Evolutionary conservation across 2,113 vertebrate species (phyloP), one percentile per base, ranked within the genome.

Genomic region (Nansenia antarctica): DNA sequence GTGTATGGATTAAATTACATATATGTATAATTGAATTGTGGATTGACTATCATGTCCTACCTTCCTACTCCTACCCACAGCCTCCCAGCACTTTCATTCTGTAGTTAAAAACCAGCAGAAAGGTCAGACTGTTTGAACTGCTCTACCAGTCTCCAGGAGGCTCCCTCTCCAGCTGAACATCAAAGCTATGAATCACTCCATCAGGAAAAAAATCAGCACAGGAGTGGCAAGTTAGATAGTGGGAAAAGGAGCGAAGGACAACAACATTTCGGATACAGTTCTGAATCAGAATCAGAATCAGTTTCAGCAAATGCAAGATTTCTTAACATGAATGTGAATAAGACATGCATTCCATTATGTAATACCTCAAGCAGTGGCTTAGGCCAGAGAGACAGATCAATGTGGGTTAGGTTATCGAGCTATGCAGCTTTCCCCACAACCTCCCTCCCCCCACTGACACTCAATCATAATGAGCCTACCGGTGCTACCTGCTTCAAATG

Each of bases 121-220:
- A 91, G 88, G 91, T 91, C 90, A 88, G 72, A 27, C 69, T 78
- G 81, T 89, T 90, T 90, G 86, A 90, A 91, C 76, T 78, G 62
- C 72, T 62, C 74, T 79, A 70, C 80, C 67, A 63, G 60, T 1
- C 81, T 63, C 74, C 63, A 74, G 83, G 87, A 83, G 82, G 77
- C 70, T 37, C 81, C 37, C 85, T 82, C 66, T 84, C 65, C 68
- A 15, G 49, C 69, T 70, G 65, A 24, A 90, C 89, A 89, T 90
- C 77, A 90, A 90, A 91, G 85, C 67, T 69, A 20, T 78, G 78
- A 89, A 76, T 81, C 78, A 83, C 65, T 75, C 60, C 37, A 69
- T 74, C 18, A 74, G 37, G 12, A 64, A 64, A 63, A 71, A 63
- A 73, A 74, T 75, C 75, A 76, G 77, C 74, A 78, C 60, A 79